Conservation (phyloP, 1,140 invertebrate species). For the Idris sp. region DNA sequence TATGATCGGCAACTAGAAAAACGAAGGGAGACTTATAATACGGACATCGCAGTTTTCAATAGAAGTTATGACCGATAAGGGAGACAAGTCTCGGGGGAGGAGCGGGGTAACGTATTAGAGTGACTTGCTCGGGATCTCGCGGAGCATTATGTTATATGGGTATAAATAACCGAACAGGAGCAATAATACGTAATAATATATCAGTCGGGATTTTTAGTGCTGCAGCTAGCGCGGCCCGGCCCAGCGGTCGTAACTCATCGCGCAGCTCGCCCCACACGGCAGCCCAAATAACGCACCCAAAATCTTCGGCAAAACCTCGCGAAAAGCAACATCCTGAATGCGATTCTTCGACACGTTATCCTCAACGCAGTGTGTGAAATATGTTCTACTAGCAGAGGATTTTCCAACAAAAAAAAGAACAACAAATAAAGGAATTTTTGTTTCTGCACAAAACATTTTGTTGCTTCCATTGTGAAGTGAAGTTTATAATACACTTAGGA, state of each 20-base stretch:
- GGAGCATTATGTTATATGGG: constrained; percentile 78
- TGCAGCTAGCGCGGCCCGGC: constrained; percentile 73
- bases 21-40: constrained; percentile 56
- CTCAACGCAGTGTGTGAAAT: too few species aligned
- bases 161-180: constrained; percentile 79
- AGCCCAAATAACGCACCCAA: background rate
- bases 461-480: too few species aligned
- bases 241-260: constrained; percentile 79
- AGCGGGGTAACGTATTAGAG: constrained; percentile 65
- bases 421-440: too few species aligned
- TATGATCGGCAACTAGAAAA: constrained; percentile 50
- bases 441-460: too few species aligned
- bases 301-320: too few species aligned
- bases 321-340: too few species aligned
- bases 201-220: constrained; percentile 79
- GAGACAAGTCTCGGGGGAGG: constrained; percentile 74
- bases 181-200: constrained; percentile 80
- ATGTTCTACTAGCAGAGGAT: constrained; percentile 6
- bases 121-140: constrained; percentile 74
- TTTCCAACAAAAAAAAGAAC: too few species aligned
- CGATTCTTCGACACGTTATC: too few species aligned
- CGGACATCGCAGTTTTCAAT: constrained; percentile 65
- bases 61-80: constrained; percentile 78
- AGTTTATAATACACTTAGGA: too few species aligned
- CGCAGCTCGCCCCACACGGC: constrained; percentile 64